These are phyloP conservation scores for Drosophila saltans DNA, from an alignment of 1,140 invertebrate species.

Conservation along the genomic window DNA sequence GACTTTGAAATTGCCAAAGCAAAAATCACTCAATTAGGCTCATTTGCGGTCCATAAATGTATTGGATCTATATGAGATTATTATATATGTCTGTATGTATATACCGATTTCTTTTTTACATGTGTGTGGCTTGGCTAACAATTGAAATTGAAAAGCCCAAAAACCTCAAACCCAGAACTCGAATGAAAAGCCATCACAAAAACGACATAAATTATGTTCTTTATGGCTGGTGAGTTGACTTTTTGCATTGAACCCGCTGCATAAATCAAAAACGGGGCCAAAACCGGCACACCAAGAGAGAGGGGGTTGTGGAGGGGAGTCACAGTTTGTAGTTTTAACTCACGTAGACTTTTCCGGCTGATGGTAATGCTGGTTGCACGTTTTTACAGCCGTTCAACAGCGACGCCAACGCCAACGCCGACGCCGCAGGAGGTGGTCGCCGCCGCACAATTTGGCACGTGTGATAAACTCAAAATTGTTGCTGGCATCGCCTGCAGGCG, in stretches of 20 bases:
- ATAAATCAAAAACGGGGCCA: slow-evolving; percentile 66
- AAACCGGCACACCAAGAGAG: slow-evolving; percentile 19
- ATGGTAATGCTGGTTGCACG: slow-evolving; percentile 37
- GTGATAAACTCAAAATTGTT: slow-evolving; percentile 80
- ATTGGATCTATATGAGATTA: slow-evolving; percentile 2
- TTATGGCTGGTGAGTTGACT: slow-evolving; percentile 72
- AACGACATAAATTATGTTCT: slow-evolving; percentile 76
- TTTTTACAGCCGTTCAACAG: slow-evolving; percentile 36
- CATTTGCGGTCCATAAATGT: slow-evolving; percentile 48
- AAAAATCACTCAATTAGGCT: slow-evolving; percentile 71
- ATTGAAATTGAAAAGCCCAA: slow-evolving; percentile 17
- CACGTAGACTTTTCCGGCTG: slow-evolving; percentile 54
- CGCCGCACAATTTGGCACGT: slow-evolving; percentile 74
- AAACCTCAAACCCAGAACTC: slow-evolving; percentile 51
- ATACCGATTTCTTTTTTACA: background rate
- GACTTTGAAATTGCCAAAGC: slow-evolving; percentile 27
- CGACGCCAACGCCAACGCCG: slow-evolving; percentile 44
- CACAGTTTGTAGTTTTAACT: slow-evolving; percentile 46
- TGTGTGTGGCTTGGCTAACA: slow-evolving; percentile 11
- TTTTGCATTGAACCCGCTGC: slow-evolving; percentile 75
- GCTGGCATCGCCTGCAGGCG: slow-evolving; percentile 61
- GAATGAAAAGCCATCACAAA: slow-evolving; percentile 55
- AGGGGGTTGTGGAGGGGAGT: background rate
- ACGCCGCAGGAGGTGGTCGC: slow-evolving; percentile 61
- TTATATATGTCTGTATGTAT: background rate